phyloP scores from a whole-genome alignment of 2,113 vertebrate genomes.

The Perca flavescens region DNA sequence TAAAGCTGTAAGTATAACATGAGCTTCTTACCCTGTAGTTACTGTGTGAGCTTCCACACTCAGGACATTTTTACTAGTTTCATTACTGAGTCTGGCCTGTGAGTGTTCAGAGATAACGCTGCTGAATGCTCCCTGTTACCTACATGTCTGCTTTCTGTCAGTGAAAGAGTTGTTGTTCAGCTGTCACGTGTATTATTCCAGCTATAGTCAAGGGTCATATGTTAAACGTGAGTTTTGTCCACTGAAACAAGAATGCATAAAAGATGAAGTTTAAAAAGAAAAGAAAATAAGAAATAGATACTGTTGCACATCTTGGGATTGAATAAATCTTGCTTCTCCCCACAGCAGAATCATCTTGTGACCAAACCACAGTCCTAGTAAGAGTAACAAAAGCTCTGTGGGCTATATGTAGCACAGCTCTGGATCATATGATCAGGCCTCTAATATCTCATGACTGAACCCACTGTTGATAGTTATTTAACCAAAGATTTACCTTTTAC shows the following conservation, averaged over 20 bases:
- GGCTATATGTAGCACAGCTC: constrained; percentile 17
- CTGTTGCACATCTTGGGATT: constrained; percentile 51
- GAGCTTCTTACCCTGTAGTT: background rate
- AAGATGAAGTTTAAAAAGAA: background rate
- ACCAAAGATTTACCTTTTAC: background rate
- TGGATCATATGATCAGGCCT: constrained; percentile 37
- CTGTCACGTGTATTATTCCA: constrained; percentile 26
- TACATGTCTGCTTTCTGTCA: constrained; percentile 23
- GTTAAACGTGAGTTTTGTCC: constrained; percentile 3
- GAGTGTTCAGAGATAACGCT: constrained; percentile 20
- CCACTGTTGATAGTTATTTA: background rate
- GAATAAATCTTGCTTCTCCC: constrained; percentile 8
- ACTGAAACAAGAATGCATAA: constrained; percentile 4
- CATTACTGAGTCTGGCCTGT: background rate
- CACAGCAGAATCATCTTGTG: constrained; percentile 59
- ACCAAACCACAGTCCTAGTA: constrained; percentile 18
- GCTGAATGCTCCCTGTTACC: constrained; percentile 24
- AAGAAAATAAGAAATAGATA: background rate
- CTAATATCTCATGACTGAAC: constrained; percentile 49
- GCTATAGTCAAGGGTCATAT: background rate
- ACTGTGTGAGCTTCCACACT: background rate
- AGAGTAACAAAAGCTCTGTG: constrained; percentile 18
- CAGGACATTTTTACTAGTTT: background rate
- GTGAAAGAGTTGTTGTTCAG: constrained; percentile 42
- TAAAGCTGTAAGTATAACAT: background rate